Conservation (phyloP, 2,888 invertebrate genomes). For the Yponomeuta plumbellus region DNA sequence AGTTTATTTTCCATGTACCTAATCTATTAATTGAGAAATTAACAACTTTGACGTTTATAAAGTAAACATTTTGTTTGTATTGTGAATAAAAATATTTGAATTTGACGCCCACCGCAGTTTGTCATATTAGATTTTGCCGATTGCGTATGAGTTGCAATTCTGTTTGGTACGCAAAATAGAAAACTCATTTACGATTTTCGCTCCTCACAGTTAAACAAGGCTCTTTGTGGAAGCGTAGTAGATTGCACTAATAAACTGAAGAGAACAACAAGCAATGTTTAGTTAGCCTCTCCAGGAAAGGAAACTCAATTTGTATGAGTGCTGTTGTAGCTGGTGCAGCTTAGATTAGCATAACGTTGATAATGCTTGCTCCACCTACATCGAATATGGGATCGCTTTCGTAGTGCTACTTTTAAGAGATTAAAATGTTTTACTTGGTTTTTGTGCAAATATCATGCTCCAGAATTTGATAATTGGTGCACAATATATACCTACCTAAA, state of each 20-base stretch:
- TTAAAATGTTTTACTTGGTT: too few species aligned
- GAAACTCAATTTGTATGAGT: slow-evolving; percentile 22
- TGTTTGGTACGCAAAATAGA: not conserved
- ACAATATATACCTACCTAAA: too few species aligned
- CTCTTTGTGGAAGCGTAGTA: not conserved
- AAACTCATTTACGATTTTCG: not conserved
- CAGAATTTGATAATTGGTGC: not conserved
- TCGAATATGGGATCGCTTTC: not conserved
- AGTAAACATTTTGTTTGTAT: too few species aligned
- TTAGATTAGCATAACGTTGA: slow-evolving; percentile 20
- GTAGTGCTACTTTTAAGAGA: too few species aligned
- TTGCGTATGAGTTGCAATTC: not conserved
- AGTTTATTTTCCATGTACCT: too few species aligned
- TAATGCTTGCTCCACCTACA: not conserved
- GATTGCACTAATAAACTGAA: not conserved
- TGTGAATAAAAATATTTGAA: too few species aligned
- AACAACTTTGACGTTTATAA: too few species aligned
- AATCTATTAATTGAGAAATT: too few species aligned
- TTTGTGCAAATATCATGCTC: too few species aligned
- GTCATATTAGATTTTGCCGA: too few species aligned
- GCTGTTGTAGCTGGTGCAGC: slow-evolving; percentile 18
- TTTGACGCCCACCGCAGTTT: too few species aligned
- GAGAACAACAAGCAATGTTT: not conserved
- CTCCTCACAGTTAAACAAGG: not conserved
- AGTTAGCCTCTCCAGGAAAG: not conserved